Evolutionary conservation across 1,140 invertebrate genomes (phyloP).

Genomic region (Drosophila chauvacae): DNA sequence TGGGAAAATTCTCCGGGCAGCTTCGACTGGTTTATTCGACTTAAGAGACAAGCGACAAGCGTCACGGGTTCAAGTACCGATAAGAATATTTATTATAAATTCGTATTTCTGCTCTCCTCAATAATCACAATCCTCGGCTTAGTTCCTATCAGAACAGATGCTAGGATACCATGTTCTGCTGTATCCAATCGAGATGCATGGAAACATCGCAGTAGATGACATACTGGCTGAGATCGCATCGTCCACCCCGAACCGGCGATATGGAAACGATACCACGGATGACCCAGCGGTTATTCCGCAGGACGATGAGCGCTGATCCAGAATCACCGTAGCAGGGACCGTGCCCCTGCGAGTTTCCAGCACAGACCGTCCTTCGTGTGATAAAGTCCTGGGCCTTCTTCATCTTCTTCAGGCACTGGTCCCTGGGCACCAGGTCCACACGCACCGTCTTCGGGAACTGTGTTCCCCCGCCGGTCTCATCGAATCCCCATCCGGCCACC

Average conservation of each 20-base stretch:
- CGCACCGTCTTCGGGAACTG: slow-evolving; percentile 10
- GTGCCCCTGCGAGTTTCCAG: slow-evolving; percentile 3
- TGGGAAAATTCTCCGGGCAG: slow-evolving; percentile 3
- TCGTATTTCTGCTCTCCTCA: not conserved
- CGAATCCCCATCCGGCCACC: slow-evolving; percentile 20
- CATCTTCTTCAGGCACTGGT: slow-evolving; percentile 14
- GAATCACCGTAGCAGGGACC: slow-evolving; percentile 26
- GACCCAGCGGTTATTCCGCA: slow-evolving; percentile 22
- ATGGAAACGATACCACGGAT: slow-evolving; percentile 16
- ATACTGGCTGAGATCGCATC: slow-evolving; percentile 16
- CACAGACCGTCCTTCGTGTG: slow-evolving; percentile 10
- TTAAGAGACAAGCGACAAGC: not conserved
- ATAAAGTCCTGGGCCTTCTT: slow-evolving; percentile 23
- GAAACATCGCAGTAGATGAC: slow-evolving; percentile 24
- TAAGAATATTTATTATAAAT: slow-evolving; percentile 4
- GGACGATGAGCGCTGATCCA: slow-evolving; percentile 13
- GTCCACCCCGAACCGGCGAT: slow-evolving; percentile 1
- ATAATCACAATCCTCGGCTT: not conserved
- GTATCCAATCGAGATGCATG: slow-evolving; percentile 21
- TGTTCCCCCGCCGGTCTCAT: slow-evolving; percentile 1
- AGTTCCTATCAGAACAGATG: not conserved
- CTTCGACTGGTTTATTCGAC: not conserved
- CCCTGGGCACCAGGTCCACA: slow-evolving; percentile 15
- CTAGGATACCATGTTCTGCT: slow-evolving; percentile 64
- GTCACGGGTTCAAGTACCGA: not conserved